Base-by-base conservation (phyloP, 2,113 vertebrate genomes). In the Sitta europaea region DNA sequence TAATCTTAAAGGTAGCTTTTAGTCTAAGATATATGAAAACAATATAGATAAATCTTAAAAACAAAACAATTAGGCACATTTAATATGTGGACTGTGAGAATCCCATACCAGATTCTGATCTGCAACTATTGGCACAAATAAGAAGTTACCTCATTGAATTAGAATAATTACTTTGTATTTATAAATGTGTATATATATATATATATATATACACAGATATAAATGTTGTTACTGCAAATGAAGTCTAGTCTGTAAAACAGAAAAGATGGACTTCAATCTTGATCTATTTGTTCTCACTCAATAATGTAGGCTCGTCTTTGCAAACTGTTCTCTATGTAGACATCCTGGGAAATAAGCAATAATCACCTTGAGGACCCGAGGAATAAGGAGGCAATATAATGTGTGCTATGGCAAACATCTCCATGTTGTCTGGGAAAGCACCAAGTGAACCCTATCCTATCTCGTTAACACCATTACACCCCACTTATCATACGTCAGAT, bases 1-100 rank as follows among this genome's bases (percentile, higher is more conserved):
- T 31, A 51, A 84, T 67, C 57, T 53, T 91, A 81, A 76, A 86
- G 18, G 25, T 24, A 86, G 27, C 28, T 86, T 86, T 86, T 71
- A 71, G 35, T 62, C 43, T 63, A 67, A 95, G 23, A 27, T 51
- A 58, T 36, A 31, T 29, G 21, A 43, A 82, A 48, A 16, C 9
- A 40, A 31, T 50, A 50, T 3, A 57, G 14, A 25, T 23, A 42
- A 24, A 33, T 40, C 23, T 65, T 51, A 68, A 59, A 55, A 33
- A 48, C 1, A 81, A 90, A 87, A 29, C 8, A 43, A 54, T 25
- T 81, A 47, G 14, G 19, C 16, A 51, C 17, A 40, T 54, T 92
- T 78, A 8, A 50, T 78, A 43, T 5, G 13, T 50, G 21, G 21
- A 79, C 42, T 55, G 47, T 45, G 40, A 72, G 40, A 70, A 65